Evolutionary conservation across 1,140 invertebrate species (phyloP).

Genomic region (Hycleus cichorii): DNA sequence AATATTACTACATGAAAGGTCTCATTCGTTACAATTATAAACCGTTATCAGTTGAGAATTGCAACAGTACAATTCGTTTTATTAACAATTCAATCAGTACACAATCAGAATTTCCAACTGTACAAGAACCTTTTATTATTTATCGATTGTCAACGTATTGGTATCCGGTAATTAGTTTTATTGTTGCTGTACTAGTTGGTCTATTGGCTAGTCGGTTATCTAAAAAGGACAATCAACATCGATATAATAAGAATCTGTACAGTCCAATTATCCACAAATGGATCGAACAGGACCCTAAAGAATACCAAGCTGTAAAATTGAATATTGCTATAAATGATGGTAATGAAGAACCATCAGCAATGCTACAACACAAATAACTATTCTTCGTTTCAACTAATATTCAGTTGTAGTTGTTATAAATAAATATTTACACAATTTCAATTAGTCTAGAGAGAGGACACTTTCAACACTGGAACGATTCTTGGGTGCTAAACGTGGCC

Average conservation of each 20-base stretch:
- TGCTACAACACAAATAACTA: too few relatives aligned
- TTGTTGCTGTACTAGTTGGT: not conserved
- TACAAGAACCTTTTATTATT: not conserved
- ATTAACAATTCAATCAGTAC: not conserved
- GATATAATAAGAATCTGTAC: not conserved
- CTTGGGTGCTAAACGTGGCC: slow-evolving; percentile 48
- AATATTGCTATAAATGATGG: too few relatives aligned
- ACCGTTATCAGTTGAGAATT: not conserved
- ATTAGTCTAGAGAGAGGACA: slow-evolving; percentile 59
- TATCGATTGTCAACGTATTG: not conserved
- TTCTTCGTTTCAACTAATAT: too few relatives aligned
- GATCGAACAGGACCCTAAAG: too few relatives aligned
- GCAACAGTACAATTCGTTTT: not conserved
- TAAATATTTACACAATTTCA: not conserved
- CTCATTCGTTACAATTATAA: not conserved
- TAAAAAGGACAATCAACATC: not conserved
- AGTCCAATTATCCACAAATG: not conserved
- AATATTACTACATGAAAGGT: slow-evolving; percentile 6
- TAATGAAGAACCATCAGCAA: too few relatives aligned
- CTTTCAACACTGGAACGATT: slow-evolving; percentile 59
- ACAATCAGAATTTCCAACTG: not conserved
- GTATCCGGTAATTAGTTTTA: slow-evolving; percentile 1
- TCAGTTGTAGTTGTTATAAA: too few relatives aligned
- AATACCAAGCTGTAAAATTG: too few relatives aligned
- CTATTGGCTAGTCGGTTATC: not conserved